phyloP scores from a whole-genome alignment of 23 tunicate species.

The Clavelina lepadiformis region DNA sequence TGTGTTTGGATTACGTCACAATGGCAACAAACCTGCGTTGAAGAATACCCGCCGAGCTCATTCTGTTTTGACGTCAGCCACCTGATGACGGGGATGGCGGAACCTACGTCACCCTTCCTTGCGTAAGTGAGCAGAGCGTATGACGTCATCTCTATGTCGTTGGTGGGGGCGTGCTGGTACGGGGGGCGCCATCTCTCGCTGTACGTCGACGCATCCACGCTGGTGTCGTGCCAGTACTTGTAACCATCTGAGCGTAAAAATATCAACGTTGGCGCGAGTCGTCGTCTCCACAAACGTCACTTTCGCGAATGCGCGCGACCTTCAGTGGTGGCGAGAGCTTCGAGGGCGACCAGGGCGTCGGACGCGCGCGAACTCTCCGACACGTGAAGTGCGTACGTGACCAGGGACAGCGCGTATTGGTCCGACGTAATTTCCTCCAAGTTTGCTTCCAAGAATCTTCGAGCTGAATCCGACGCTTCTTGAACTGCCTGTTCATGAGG shows the following conservation, averaged over 20 bases:
- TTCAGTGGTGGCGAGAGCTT: slow-evolving; percentile 28
- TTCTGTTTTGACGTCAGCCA: slow-evolving; percentile 77
- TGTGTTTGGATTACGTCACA: background rate
- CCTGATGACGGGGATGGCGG: slow-evolving; percentile 50
- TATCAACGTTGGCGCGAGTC: background rate
- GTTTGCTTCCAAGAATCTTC: slow-evolving; percentile 36
- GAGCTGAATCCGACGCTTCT: slow-evolving; percentile 7
- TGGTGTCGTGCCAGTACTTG: slow-evolving; percentile 35
- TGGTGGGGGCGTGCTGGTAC: slow-evolving; percentile 54
- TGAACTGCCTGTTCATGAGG: background rate
- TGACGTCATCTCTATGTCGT: slow-evolving; percentile 85
- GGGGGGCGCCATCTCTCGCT: slow-evolving; percentile 28
- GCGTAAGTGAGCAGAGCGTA: slow-evolving; percentile 62
- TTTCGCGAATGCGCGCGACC: slow-evolving; percentile 6
- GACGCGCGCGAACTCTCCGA: slow-evolving; percentile 47
- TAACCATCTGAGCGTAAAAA: slow-evolving; percentile 22
- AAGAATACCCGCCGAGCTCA: slow-evolving; percentile 68
- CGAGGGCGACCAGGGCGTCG: slow-evolving; percentile 30
- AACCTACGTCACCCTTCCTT: slow-evolving; percentile 13
- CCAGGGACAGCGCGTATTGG: slow-evolving; percentile 62
- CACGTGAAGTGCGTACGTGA: slow-evolving; percentile 74
- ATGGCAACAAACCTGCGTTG: slow-evolving; percentile 53
- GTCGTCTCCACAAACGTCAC: background rate
- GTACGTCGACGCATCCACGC: slow-evolving; percentile 13
- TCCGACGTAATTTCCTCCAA: slow-evolving; percentile 19